Evolutionary conservation across 2,888 invertebrate species (phyloP).

Genomic region (Sepioteuthis lessoniana): DNA sequence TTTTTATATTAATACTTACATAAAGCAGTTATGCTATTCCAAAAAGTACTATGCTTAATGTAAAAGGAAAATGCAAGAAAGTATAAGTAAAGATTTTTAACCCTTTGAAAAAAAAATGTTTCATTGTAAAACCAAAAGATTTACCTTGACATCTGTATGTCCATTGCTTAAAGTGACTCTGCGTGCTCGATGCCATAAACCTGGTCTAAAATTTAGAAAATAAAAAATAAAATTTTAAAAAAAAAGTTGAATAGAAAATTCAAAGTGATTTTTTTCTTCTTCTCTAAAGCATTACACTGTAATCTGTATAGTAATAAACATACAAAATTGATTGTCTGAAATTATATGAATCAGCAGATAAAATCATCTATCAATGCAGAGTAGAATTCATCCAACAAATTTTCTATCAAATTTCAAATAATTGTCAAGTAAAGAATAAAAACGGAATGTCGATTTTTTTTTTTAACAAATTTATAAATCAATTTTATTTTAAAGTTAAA

Average conservation of each 20-base stretch:
- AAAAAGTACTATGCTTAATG: not conserved
- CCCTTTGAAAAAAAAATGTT: not conserved
- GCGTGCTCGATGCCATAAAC: conserved; percentile 96
- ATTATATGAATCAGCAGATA: not conserved
- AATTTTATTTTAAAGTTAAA: no score
- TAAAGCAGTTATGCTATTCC: no score
- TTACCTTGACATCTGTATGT: conserved; percentile 90
- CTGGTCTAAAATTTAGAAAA: conserved; percentile 64
- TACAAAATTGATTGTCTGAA: not conserved
- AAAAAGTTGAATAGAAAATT: not conserved
- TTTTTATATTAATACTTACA: not conserved
- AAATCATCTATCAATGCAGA: not conserved
- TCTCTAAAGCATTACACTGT: not conserved
- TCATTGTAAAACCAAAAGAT: not conserved
- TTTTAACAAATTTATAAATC: not conserved
- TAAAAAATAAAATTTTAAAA: no score
- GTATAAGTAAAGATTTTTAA: not conserved
- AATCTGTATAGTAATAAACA: not conserved
- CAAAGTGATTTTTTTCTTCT: not conserved
- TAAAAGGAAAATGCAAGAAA: not conserved
- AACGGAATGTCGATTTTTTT: not conserved
- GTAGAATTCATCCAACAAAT: not conserved
- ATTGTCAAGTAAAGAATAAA: not conserved
- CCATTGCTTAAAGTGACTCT: conserved; percentile 91
- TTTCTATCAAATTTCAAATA: not conserved